Percentiles rank a stretch among this genome's conserved stretches.
These are phyloP conservation scores for Hassar affinis DNA, from an alignment of 2,113 vertebrate species.

Conservation along the genomic window DNA sequence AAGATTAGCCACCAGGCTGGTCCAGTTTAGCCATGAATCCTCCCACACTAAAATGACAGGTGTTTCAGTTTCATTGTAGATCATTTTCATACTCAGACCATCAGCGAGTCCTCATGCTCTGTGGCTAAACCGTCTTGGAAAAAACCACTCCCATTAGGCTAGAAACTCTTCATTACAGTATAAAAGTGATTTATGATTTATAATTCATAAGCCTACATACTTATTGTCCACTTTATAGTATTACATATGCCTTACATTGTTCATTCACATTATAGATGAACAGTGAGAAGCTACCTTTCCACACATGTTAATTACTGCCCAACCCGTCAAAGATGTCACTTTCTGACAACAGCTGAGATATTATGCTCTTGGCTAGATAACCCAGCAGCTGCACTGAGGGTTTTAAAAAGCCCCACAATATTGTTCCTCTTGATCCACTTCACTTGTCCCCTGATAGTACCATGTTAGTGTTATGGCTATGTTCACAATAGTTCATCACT, in stretches of 20 bases:
- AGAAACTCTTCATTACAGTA: neutral
- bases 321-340: neutral
- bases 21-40: too few species aligned
- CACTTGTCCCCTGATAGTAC: neutral
- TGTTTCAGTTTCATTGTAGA: too few species aligned
- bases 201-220: neutral
- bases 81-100: neutral
- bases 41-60: too few species aligned
- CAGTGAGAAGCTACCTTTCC: neutral
- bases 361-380: neutral
- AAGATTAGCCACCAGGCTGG: too few species aligned
- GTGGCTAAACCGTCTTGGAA: neutral
- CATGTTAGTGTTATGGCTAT: neutral
- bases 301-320: neutral
- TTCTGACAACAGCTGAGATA: neutral
- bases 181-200: neutral
- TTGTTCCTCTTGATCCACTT: neutral
- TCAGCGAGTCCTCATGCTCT: neutral
- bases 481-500: neutral
- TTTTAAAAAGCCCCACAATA: neutral
- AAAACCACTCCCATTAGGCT: neutral
- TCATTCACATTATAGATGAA: neutral
- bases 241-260: neutral
- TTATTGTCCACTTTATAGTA: neutral
- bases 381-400: neutral